Evolutionary conservation across 2,888 invertebrate genomes (phyloP), one percentile per base, ranked within the genome.

Genomic region (Eurytoma adleriae): DNA sequence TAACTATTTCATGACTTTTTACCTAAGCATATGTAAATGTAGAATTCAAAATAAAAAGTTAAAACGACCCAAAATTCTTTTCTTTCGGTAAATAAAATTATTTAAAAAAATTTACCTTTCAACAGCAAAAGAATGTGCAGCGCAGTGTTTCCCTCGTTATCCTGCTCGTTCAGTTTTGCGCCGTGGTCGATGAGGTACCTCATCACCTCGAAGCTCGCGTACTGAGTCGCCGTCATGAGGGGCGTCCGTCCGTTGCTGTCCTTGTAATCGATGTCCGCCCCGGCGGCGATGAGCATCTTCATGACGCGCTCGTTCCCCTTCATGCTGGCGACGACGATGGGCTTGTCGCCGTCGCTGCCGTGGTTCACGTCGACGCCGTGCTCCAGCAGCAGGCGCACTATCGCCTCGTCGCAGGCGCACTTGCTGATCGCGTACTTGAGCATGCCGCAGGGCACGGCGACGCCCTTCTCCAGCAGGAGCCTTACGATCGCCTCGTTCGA

Each of bases 141-240:
- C 2, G 59, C 71, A 3, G 66, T 78, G 14, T 78, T 69, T 10
- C 67, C 78, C 0, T 54, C 13, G 18, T 18, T 12, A 18, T 78
- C 64, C 56, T 40, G 40, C 4, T 72, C 72, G 67, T 64, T 76
- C 24, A 81, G 20, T n/a, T 18, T 52, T 0, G 79, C 72, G 66
- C 81, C 73, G 50, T 56, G 71, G 7, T 71, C 70, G 12, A 73
- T 14, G 14, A 70, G 64, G 18, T 20, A 16, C 56, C 27, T 48
- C 67, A 40, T 78, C 52, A 64, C 64, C 18, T 1, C 7, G 24
- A 48, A 64, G 10, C 70, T 64, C 7, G 27, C 16, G 7, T 40
- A 5, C 24, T 24, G 52, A 13, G 67, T 67, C 7, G 56, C 20
- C 48, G 16, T 30, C 72, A 67, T 61, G 4, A 78, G 56, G 2